Base-by-base conservation (phyloP, 2,888 invertebrate species). In the Hirtodrosophila trivittata region DNA sequence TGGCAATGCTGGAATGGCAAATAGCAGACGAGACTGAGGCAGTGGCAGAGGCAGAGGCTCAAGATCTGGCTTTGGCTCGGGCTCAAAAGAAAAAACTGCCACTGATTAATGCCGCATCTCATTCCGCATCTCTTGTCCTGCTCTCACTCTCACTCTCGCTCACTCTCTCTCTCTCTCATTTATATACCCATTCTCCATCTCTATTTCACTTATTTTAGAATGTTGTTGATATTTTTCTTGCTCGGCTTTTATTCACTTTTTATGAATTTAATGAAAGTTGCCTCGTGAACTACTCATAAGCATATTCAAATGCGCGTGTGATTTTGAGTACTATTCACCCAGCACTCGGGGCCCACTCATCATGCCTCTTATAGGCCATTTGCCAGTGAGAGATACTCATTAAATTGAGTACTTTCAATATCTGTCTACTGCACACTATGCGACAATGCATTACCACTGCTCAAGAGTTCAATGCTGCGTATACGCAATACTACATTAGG, bases 211-310 rank as follows among this genome's bases (percentile, higher is more conserved):
- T 50, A 70, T 54, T 70, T 70, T 59, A 55, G 55, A 69, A 65
- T 35, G 25, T 30, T 7, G 18, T 18, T 43, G 9, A 26, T 38
- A 16, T 14, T 52, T 41, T 21, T 54, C 12, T 55, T 49, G 13
- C 47, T 50, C 32, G 26, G 56, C 43, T 60, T 59, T 59, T 51
- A 54, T 55, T 38, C 37, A 38, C 18, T 42, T 58, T 66, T 77
- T 78, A 82, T 59, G 76, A 78, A 71, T 64, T 57, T 66, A 84
- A 64, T 74, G 77, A 74, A 77, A 78, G 56, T 57, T 60, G 45
- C 49, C 35, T 28, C 63, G 59, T 66, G 62, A 62, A 71, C 63
- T 73, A 68, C 62, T 55, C 55, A 56, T 46, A 56, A 46, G 64
- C 50, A 46, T 39, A 45, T 18, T 8, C 16, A 9, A 21, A 4